Evolutionary conservation across 2,113 vertebrate species (phyloP).

Genomic region (Podarcis muralis): DNA sequence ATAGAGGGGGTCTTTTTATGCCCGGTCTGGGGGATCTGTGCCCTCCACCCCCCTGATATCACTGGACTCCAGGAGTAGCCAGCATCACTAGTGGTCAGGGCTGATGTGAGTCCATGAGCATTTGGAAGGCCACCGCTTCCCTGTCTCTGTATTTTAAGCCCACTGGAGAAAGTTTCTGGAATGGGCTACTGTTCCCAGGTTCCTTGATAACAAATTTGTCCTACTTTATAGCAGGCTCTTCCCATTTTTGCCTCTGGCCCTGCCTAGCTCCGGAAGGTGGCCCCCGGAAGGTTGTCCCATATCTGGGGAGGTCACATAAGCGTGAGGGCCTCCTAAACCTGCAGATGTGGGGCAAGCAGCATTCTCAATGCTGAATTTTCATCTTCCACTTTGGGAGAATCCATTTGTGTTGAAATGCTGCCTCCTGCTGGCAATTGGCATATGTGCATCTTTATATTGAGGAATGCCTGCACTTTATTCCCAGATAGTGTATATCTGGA

Average conservation of each 20-base stretch:
- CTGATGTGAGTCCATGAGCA: neutral
- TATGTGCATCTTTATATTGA: neutral
- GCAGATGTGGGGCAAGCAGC: neutral
- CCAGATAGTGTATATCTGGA: neutral
- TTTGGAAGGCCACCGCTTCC: neutral
- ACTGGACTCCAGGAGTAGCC: neutral
- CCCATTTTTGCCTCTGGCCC: no score
- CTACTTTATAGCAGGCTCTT: no score
- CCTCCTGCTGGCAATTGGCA: neutral
- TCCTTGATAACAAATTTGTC: neutral
- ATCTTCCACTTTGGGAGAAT: neutral
- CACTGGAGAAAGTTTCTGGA: neutral
- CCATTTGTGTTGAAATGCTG: neutral
- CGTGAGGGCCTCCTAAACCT: neutral
- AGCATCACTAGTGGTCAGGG: neutral
- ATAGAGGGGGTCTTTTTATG: no score
- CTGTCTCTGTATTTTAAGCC: neutral
- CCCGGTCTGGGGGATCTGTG: no score
- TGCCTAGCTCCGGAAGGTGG: no score
- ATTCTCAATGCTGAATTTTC: neutral
- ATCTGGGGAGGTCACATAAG: neutral
- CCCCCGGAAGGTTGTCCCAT: no score
- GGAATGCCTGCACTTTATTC: neutral
- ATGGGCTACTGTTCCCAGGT: neutral
- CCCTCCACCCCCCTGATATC: neutral